These are phyloP conservation scores for Nomada goodeniana DNA, from an alignment of 2,888 invertebrate species.

Conservation along the genomic window DNA sequence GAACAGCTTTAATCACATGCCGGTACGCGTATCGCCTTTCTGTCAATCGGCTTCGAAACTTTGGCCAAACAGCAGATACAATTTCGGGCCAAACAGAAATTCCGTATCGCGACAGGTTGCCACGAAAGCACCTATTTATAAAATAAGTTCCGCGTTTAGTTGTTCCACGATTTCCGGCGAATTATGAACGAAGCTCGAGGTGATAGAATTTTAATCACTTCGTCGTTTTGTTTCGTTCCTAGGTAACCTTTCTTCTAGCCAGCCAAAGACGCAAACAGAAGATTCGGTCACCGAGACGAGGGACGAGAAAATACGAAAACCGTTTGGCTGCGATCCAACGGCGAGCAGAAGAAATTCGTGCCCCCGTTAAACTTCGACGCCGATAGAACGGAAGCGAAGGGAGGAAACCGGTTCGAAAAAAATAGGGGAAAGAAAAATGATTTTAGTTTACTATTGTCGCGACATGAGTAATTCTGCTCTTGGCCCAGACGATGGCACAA, in stretches of 20 bases:
- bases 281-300: constrained; percentile 48
- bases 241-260: constrained; percentile 35
- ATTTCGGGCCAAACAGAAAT: too few relatives aligned
- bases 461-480: constrained; percentile 44
- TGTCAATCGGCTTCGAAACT: too few relatives aligned
- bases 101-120: too few relatives aligned
- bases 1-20: too few relatives aligned
- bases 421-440: constrained; percentile 24
- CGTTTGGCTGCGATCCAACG: constrained; percentile 61
- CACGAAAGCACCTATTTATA: too few relatives aligned
- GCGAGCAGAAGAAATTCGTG: constrained; percentile 57
- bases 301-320: constrained; percentile 57
- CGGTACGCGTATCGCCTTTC: too few relatives aligned
- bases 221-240: background rate
- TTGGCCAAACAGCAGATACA: too few relatives aligned
- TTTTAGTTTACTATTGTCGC: constrained; percentile 55
- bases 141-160: background rate
- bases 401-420: constrained; percentile 9
- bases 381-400: constrained; percentile 42
- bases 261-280: constrained; percentile 28
- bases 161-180: background rate
- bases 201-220: constrained; percentile 11
- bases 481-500: constrained; percentile 50
- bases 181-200: background rate
- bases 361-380: constrained; percentile 59